Conservation (phyloP, 2,797 vertebrate genomes). For the Scolopax bukidnonensis region DNA sequence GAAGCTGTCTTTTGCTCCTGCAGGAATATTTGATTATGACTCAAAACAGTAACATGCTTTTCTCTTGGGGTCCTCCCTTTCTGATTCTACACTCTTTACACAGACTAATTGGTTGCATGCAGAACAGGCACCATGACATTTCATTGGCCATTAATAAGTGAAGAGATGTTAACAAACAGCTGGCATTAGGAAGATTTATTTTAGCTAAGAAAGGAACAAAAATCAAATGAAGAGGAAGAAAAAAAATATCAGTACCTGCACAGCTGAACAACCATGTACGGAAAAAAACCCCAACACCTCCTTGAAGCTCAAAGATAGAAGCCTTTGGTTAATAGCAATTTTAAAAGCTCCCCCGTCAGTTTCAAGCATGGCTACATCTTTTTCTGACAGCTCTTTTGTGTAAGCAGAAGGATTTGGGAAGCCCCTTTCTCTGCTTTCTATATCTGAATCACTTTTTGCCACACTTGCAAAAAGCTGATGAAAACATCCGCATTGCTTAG, state of each 20-base stretch:
- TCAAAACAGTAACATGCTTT: conserved; percentile 62
- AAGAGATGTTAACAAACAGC: conserved; percentile 24
- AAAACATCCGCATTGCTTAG: background rate
- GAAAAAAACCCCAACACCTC: background rate
- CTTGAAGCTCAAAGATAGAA: background rate
- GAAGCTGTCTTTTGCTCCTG: conserved; percentile 53
- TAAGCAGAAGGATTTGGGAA: conserved; percentile 26
- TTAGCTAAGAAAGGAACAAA: background rate
- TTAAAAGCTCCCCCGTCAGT: background rate
- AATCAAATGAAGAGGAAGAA: background rate
- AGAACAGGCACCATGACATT: conserved; percentile 22
- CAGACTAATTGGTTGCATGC: conserved; percentile 46
- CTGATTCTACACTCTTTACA: conserved; percentile 38
- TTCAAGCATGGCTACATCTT: background rate
- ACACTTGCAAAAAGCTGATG: conserved; percentile 15
- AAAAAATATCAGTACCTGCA: background rate
- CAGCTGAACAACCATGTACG: background rate
- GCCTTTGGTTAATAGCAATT: background rate
- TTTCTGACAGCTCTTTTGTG: conserved; percentile 37
- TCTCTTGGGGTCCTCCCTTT: conserved; percentile 59
- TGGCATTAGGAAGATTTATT: background rate
- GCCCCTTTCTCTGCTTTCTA: background rate
- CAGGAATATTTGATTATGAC: conserved; percentile 65
- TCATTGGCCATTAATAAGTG: conserved; percentile 22
- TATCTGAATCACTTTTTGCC: background rate